phyloP scores from a whole-genome alignment of 2,888 invertebrate species.

The Dexiosoma caninum region DNA sequence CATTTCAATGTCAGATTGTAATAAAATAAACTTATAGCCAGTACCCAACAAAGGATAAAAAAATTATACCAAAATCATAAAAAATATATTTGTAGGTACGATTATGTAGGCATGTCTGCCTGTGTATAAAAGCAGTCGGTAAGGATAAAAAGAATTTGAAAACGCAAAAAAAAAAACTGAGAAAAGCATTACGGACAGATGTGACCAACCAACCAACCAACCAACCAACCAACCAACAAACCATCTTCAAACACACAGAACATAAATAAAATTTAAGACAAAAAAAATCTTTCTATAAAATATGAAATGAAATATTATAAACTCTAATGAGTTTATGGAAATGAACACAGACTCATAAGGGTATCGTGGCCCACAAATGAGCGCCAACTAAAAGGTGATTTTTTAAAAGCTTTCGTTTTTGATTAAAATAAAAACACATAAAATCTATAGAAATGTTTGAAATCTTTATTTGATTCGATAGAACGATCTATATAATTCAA shows the following conservation, averaged over 20 bases:
- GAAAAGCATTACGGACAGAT: conserved; percentile 29
- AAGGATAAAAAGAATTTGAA: conserved; percentile 5
- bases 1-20: conserved; percentile 13
- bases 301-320: not conserved
- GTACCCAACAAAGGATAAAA: not conserved
- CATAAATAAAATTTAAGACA: conserved; percentile 21
- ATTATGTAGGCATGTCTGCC: too few relatives aligned
- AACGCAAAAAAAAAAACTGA: not conserved
- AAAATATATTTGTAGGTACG: not conserved
- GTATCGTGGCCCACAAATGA: not conserved
- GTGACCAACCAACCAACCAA: conserved; percentile 19
- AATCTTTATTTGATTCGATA: too few relatives aligned
- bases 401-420: too few relatives aligned
- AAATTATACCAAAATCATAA: not conserved
- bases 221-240: not conserved
- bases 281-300: not conserved
- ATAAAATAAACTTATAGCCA: not conserved
- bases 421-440: too few relatives aligned
- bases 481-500: too few relatives aligned
- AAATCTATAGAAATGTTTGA: too few relatives aligned
- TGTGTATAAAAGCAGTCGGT: conserved; percentile 29
- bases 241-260: not conserved
- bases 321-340: not conserved
- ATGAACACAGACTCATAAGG: not conserved
- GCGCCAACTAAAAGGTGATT: too few relatives aligned